A percentile compares a stretch with the other conserved stretches of the same genome.
phyloP scores from a whole-genome alignment of 2,888 invertebrate genomes.

The Choristoneura rosaceana region DNA sequence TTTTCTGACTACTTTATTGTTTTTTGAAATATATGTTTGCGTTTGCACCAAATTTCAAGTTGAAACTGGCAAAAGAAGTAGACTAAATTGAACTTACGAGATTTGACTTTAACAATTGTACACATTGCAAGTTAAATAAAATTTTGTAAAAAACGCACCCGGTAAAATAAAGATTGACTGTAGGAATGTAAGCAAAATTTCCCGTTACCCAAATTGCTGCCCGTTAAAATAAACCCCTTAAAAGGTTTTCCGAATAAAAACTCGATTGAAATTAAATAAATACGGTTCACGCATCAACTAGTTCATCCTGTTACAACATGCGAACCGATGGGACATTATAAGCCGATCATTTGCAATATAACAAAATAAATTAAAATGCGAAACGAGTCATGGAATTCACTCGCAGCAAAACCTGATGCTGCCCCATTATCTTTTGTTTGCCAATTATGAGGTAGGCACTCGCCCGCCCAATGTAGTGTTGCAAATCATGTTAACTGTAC shows the following conservation, averaged over 20 bases:
- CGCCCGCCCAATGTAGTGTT: conserved; percentile 19
- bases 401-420: conserved; percentile 35
- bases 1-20: too few species aligned
- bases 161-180: not conserved
- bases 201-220: conserved; percentile 7
- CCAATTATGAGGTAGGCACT: conserved; percentile 30
- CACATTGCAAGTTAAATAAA: too few species aligned
- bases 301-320: conserved; percentile 76
- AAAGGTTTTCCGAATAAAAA: conserved; percentile 31
- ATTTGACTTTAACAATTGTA: too few species aligned
- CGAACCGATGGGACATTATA: conserved; percentile 76
- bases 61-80: too few species aligned
- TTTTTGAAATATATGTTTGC: too few species aligned
- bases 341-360: conserved; percentile 78
- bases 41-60: too few species aligned
- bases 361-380: conserved; percentile 57
- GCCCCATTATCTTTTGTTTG: conserved; percentile 36
- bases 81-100: too few species aligned
- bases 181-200: conserved; percentile 9
- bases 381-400: conserved; percentile 41
- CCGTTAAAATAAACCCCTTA: conserved; percentile 27
- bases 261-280: conserved; percentile 32
- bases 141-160: not conserved
- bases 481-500: conserved; percentile 20
- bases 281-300: conserved; percentile 75